Percentiles rank a stretch among this genome's conserved stretches.
phyloP scores from a whole-genome alignment of 1,140 invertebrate genomes.

The Plectrocnemia conspersa region DNA sequence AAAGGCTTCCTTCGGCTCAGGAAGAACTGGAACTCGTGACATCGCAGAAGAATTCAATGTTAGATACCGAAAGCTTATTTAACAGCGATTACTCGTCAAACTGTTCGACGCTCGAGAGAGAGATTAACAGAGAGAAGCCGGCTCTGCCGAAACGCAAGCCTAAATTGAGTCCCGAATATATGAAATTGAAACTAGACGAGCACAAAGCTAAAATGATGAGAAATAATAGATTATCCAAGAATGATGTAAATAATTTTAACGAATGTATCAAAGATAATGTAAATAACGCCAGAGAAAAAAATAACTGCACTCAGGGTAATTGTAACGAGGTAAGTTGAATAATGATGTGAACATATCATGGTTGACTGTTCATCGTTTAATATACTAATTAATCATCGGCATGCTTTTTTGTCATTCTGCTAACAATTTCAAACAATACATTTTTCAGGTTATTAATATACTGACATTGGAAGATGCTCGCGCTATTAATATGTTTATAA shows the following conservation, averaged over 20 bases:
- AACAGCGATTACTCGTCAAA: constrained; percentile 22
- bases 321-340: no score
- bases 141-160: constrained; percentile 31
- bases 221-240: neutral
- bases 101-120: neutral
- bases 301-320: no score
- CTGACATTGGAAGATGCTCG: constrained; percentile 12
- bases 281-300: no score
- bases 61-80: constrained; percentile 39
- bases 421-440: no score
- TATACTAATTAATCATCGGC: no score
- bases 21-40: constrained; percentile 45
- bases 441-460: constrained; percentile 17
- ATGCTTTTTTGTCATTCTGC: no score
- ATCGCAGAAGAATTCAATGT: no score
- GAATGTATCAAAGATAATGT: no score
- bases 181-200: constrained; percentile 14
- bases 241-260: no score
- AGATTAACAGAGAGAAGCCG: constrained; percentile 20
- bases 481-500: constrained; percentile 11
- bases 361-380: no score
- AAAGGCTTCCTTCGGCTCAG: constrained; percentile 40
- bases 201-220: constrained; percentile 9
- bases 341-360: no score
- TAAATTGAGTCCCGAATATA: constrained; percentile 18